These are phyloP conservation scores for Athrips mouffetella DNA, from an alignment of 2,888 invertebrate genomes.

Conservation along the genomic window DNA sequence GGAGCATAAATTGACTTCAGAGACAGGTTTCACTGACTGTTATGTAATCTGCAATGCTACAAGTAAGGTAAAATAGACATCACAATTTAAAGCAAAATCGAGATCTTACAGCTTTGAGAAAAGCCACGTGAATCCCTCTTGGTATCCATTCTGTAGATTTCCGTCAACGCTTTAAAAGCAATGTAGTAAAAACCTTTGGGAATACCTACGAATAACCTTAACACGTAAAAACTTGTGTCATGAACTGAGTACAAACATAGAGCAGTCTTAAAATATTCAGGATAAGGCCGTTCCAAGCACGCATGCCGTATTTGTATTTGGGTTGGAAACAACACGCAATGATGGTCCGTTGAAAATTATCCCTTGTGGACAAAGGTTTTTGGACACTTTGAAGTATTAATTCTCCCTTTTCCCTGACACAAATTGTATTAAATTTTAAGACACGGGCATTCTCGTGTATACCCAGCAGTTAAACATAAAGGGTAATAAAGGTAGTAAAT, in stretches of 20 bases:
- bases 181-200: slow-evolving; percentile 46
- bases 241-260: slow-evolving; percentile 40
- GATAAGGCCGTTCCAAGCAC: slow-evolving; percentile 47
- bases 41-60: background rate
- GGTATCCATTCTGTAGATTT: slow-evolving; percentile 31
- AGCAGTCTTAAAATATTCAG: slow-evolving; percentile 62
- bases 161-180: slow-evolving; percentile 40
- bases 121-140: slow-evolving; percentile 32
- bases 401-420: background rate
- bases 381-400: slow-evolving; percentile 4
- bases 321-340: slow-evolving; percentile 61
- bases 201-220: slow-evolving; percentile 33
- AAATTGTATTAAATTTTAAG: slow-evolving; percentile 10
- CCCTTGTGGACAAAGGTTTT: slow-evolving; percentile 25
- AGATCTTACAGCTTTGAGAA: slow-evolving; percentile 32
- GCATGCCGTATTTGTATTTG: slow-evolving; percentile 62
- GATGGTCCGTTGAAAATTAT: slow-evolving; percentile 39
- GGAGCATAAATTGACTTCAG: no score
- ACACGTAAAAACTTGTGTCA: slow-evolving; percentile 30
- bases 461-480: background rate
- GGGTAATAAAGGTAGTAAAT: slow-evolving; percentile 1
- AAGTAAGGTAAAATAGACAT: slow-evolving; percentile 17
- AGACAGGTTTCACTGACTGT: background rate
- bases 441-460: background rate
- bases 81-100: slow-evolving; percentile 30